Evolutionary conservation across 2,797 vertebrate genomes (phyloP), one percentile per base, ranked within the genome.

Genomic region (Spatula clypeata): DNA sequence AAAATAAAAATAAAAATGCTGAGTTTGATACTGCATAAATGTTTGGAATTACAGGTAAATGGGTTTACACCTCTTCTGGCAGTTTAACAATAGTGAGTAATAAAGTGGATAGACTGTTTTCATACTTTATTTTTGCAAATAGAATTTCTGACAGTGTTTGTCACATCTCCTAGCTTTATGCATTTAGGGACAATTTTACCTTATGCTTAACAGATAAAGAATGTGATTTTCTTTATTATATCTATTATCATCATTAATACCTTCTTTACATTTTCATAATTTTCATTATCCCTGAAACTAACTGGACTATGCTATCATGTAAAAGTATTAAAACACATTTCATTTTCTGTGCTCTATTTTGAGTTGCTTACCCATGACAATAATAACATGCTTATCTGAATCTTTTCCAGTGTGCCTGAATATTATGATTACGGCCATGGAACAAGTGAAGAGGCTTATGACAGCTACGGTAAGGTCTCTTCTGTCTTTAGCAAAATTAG

Each of bases 351-450:
- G 8, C 40, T 90, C 65, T 86, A 24, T 74, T 97, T 89, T 90
- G 57, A 61, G 34, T 92, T 90, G 87, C 40, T 90, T 94, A 40
- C 38, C 64, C 73, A 18, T 74, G 34, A 51, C 92, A 90, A 44
- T 76, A 90, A 71, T 97, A 95, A 97, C 95, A 67, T 81, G 95
- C 44, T 89, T 98, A 42, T 98, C 93, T 98, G 83, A 86, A 95
- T 98, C 93, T 97, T 58, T 98, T 98, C 81, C 97, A 99, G 99
- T 88, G 98, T 99, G 97, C 99, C 99, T 97, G 99, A 99, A 91
- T 99, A 99, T 98, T 99, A 99, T 88, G 99, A 99, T 97, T 99
- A 99, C 4, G 98, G 99, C 98, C 99, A 99, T 4, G 98, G 98
- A 97, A 98, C 98, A 97, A 99, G 97, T 61, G 99, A 99, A 92